Conservation (phyloP, 2,888 invertebrate genomes). For the Yponomeuta plumbellus region DNA sequence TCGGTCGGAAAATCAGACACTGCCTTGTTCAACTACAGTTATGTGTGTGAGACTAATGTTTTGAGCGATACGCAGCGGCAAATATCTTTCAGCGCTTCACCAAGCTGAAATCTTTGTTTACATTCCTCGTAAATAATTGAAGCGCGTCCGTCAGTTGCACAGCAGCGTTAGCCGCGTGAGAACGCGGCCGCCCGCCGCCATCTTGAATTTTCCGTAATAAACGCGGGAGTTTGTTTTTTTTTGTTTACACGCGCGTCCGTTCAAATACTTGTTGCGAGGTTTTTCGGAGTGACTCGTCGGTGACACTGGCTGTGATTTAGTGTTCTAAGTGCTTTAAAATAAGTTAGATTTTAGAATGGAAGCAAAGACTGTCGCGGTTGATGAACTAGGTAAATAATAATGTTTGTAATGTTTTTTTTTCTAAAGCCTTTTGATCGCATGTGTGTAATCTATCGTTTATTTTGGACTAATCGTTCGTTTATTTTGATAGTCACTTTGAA, state of each 20-base stretch:
- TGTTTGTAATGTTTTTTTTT: not conserved
- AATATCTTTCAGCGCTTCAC: not conserved
- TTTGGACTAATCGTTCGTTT: no score
- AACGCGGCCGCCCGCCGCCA: constrained; percentile 32
- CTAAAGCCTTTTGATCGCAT: not conserved
- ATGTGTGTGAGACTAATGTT: not conserved
- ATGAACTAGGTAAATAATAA: constrained; percentile 37
- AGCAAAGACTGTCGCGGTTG: constrained; percentile 38
- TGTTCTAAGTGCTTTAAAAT: constrained; percentile 27
- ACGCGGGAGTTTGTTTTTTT: not conserved
- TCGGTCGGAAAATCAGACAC: no score
- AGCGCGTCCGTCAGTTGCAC: constrained; percentile 41
- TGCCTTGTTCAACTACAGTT: no score
- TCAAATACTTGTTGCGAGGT: constrained; percentile 25
- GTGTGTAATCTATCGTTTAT: not conserved
- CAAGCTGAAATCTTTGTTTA: constrained; percentile 31
- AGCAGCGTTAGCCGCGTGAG: constrained; percentile 37
- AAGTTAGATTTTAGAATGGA: constrained; percentile 32
- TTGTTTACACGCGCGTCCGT: not conserved
- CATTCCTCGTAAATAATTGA: constrained; percentile 36
- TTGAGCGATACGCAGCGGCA: not conserved
- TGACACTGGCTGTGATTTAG: constrained; percentile 22
- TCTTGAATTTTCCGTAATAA: not conserved
- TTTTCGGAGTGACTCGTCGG: constrained; percentile 20
- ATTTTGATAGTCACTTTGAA: no score